Conservation (phyloP, 2,888 invertebrate species). For the Hyposoter didymator region DNA sequence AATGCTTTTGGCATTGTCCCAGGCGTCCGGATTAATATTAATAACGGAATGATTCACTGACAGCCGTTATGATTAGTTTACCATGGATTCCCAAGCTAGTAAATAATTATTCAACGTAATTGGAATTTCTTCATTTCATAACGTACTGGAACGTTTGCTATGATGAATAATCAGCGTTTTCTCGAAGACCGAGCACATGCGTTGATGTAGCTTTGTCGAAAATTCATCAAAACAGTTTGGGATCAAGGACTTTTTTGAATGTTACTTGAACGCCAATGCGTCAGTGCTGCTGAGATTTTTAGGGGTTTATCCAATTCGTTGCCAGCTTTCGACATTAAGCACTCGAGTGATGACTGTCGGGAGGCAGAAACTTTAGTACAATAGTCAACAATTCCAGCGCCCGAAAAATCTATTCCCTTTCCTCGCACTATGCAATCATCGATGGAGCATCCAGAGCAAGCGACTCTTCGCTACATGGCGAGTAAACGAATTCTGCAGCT, state of each 20-base stretch:
- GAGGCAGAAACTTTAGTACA: neutral
- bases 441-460: conserved; percentile 24
- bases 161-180: conserved; percentile 1
- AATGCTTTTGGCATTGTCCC: neutral
- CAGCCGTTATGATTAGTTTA: neutral
- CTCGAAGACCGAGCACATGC: neutral
- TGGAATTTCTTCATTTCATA: neutral
- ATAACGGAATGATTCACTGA: neutral
- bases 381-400: neutral
- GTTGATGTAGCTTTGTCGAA: neutral
- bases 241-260: neutral
- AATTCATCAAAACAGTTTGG: neutral
- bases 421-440: conserved; percentile 3
- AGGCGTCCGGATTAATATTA: neutral
- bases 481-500: conserved; percentile 69
- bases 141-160: neutral
- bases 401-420: neutral
- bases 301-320: neutral
- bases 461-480: conserved; percentile 51
- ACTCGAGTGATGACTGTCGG: neutral
- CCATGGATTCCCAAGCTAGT: neutral
- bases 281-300: neutral
- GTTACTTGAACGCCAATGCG: neutral
- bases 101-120: neutral
- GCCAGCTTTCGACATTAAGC: neutral